Base-by-base conservation (phyloP, 2,797 vertebrate species). In the Steatocranus sp. region DNA sequence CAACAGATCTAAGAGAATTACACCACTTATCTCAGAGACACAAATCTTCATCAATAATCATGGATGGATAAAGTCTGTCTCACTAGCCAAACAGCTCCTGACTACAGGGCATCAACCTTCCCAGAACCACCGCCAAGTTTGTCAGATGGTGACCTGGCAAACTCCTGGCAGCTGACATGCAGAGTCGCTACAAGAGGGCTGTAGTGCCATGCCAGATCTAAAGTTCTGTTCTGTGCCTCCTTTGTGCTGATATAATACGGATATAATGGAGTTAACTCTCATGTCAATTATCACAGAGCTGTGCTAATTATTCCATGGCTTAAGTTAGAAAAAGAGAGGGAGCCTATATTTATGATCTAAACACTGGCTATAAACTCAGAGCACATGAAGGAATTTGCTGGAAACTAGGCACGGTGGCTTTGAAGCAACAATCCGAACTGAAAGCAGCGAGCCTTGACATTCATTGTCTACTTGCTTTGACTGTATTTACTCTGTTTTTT, bases 231-330 rank as follows among this genome's bases (percentile, higher is more conserved):
- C 87, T 75, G 74, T 58, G 76, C 83, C 49, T 86, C 85, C 76
- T 94, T 94, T 95, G 94, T 94, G 86, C 86, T 87, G 89, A 92
- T 95, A 95, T 94, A 94, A 94, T 93, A 95, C 93, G 88, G 79
- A 90, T 87, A 94, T 94, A 94, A 96, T 93, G 90, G 90, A 91
- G 80, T 93, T 88, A 90, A 93, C 81, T 92, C 89, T 81, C 87
- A 90, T 93, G 92, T 94, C 93, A 95, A 80, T 94, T 92, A 93
- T 90, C 87, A 88, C 68, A 94, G 87, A 90, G 81, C 80, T 91
- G 74, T 18, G 46, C 93, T 94, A 95, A 96, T 95, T 95, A 94
- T 86, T 58, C 41, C 61, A 78, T 87, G 85, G 89, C 88, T 88
- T 80, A 77, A 83, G 76, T 83, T 86, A 88, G 90, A 77, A 91